Percentiles rank a stretch among this genome's conserved stretches.
These are phyloP conservation scores for Neopipo cinnamomea DNA, from an alignment of 2,113 vertebrate genomes.

Conservation along the genomic window DNA sequence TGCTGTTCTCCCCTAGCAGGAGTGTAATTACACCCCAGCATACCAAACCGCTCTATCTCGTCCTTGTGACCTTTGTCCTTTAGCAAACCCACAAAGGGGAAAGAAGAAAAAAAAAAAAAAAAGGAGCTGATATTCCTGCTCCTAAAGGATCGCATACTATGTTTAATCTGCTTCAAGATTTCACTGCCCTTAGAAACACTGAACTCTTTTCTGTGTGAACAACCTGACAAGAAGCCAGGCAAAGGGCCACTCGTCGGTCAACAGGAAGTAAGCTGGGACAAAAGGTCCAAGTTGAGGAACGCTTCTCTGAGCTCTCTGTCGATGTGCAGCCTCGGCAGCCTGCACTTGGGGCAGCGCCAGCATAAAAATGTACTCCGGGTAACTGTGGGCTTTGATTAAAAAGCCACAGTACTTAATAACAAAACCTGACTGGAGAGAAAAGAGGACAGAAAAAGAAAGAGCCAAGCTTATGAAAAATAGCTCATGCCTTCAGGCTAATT, in stretches of 20 bases:
- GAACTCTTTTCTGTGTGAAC: conserved; percentile 64
- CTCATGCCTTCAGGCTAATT: background rate
- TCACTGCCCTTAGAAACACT: conserved; percentile 47
- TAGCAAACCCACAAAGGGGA: background rate
- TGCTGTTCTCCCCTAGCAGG: background rate
- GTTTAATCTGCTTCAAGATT: conserved; percentile 59
- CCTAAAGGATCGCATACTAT: conserved; percentile 18
- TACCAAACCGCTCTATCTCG: background rate
- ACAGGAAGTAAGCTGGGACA: conserved; percentile 82
- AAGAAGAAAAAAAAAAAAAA: background rate
- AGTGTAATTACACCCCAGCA: conserved; percentile 8
- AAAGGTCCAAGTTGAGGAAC: conserved; percentile 86
- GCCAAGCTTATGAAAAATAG: conserved; percentile 28
- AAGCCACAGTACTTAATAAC: conserved; percentile 51
- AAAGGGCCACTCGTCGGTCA: conserved; percentile 74
- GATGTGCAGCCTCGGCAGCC: conserved; percentile 73
- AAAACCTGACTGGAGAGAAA: conserved; percentile 36
- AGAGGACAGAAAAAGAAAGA: background rate
- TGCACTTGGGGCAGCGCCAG: conserved; percentile 68
- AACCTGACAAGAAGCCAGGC: conserved; percentile 66
- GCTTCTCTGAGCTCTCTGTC: conserved; percentile 72
- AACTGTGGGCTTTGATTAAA: conserved; percentile 59
- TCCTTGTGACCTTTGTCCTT: conserved; percentile 48
- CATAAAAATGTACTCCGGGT: conserved; percentile 51
- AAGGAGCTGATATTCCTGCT: background rate